Evolutionary conservation across 2,113 vertebrate genomes (phyloP), one percentile per base, ranked within the genome.

Genomic region (Pterocles burchelli): DNA sequence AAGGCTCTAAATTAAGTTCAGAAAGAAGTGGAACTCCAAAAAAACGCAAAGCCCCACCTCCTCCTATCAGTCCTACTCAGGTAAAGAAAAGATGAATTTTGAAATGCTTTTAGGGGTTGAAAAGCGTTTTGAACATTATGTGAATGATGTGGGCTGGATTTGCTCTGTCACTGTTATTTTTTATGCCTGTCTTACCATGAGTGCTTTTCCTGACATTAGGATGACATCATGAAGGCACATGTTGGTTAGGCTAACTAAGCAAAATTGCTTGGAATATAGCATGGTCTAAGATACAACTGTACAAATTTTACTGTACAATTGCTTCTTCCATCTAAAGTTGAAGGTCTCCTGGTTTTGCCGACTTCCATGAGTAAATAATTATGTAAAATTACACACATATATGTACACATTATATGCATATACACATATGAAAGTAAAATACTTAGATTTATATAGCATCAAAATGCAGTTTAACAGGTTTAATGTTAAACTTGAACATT

Each of bases 41-140:
- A 99, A 99, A 99, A 98, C 98, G 99, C 98, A 99, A 99, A 99
- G 99, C 99, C 97, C 99, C 99, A 98, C 99, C 99, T 97, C 99
- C 99, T 98, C 99, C 99, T 97, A 98, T 99, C 98, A 99, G 99
- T 97, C 98, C 99, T 97, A 93, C 98, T 93, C 99, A 99, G 99
- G 99, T 99, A 99, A 99, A 98, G 76, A 95, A 76, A 82, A 94
- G 91, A 96, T 55, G 46, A 19, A 88, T 92, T 94, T 86, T 96
- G 77, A 95, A 92, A 92, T 65, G 76, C 62, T 93, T 88, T 88
- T 57, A 91, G 90, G 54, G 87, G 83, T 3, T 93, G 62, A 88
- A 89, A 55, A 66, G 24, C 15, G 1, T 76, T 94, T 91, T 84
- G 61, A 83, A 55, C 24, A 34, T 61, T 38, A 28, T 74, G 41